Base-by-base conservation (phyloP, 2,888 invertebrate species). In the Sphinx pinastri region DNA sequence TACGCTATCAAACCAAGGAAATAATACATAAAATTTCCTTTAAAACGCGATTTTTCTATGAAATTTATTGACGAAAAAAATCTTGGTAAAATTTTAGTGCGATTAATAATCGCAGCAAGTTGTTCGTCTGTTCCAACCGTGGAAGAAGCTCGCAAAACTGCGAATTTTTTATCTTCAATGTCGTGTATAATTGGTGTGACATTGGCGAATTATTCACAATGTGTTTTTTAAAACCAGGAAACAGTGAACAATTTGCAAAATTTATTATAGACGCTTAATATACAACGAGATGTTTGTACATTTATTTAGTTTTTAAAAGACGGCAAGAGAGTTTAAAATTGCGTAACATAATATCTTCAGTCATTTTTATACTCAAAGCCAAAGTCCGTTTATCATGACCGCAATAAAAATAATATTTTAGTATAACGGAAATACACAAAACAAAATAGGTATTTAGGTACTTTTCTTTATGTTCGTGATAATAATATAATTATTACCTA, bases 41-140 rank as follows among this genome's bases (percentile, higher is more conserved):
- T 38, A 38, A 2, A 38, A 0, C 0, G 6, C 38, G 5, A 38
- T 38, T 7, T 38, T 38, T 38, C 38, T 38, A 7, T 38, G 38
- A 7, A 5, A 38, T 52, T 52, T 19, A 55, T 19, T 19, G 2
- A 16, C 49, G 6, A 13, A 49, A 13, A 63, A 63, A 63, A 60
- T 60, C 13, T 60, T 13, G 59, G 70, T 77, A 71, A 74, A 75
- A 75, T 79, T 75, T 70, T 73, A 75, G 75, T 78, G 76, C 78
- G 75, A 80, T 87, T 86, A 84, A 83, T 85, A 84, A 84, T 83
- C 75, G 78, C 79, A 16, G 74, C 76, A 78, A 79, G 73, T 81
- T 82, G 87, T 81, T 75, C 87, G 87, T 86, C 84, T 79, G 73
- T 76, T 70, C 38, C 78, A 73, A 75, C 75, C 72, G 73, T 74